Evolutionary conservation across 2,797 vertebrate species (phyloP).

Genomic region (Girardinus metallicus): DNA sequence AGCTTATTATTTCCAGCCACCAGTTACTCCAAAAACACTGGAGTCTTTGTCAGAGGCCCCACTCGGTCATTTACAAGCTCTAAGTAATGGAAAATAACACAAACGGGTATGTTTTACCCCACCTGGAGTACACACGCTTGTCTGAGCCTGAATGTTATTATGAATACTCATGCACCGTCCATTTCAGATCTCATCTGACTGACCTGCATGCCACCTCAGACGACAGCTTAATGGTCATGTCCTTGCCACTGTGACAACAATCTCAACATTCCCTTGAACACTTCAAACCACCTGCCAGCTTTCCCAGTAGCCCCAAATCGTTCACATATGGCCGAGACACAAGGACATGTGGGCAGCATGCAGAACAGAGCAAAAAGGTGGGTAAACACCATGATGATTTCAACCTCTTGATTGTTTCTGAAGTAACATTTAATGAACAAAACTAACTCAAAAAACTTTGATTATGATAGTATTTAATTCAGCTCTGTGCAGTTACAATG

Average conservation of each 20-base stretch:
- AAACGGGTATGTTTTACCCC: slow-evolving; percentile 34
- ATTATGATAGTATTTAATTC: background rate
- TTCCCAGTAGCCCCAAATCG: slow-evolving; percentile 73
- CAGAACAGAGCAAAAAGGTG: background rate
- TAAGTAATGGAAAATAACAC: slow-evolving; percentile 47
- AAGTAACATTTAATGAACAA: background rate
- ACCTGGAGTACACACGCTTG: slow-evolving; percentile 7
- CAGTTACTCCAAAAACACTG: slow-evolving; percentile 60
- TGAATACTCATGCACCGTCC: slow-evolving; percentile 24
- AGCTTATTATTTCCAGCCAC: slow-evolving; percentile 65
- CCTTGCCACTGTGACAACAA: slow-evolving; percentile 80
- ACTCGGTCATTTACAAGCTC: slow-evolving; percentile 50
- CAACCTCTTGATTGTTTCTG: slow-evolving; percentile 12
- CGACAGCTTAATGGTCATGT: slow-evolving; percentile 76
- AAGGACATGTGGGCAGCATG: slow-evolving; percentile 21
- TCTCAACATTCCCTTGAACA: slow-evolving; percentile 74
- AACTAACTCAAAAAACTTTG: background rate
- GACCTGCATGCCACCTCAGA: slow-evolving; percentile 66
- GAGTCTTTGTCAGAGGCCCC: slow-evolving; percentile 65
- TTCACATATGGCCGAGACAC: slow-evolving; percentile 74
- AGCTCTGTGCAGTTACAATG: background rate
- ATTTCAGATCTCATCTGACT: slow-evolving; percentile 51
- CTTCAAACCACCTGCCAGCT: slow-evolving; percentile 65
- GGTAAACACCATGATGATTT: slow-evolving; percentile 14
- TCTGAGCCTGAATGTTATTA: slow-evolving; percentile 38